Percentiles rank a stretch among this genome's conserved stretches.
phyloP scores from a whole-genome alignment of 2,113 vertebrate genomes.

The Centropristis striata region DNA sequence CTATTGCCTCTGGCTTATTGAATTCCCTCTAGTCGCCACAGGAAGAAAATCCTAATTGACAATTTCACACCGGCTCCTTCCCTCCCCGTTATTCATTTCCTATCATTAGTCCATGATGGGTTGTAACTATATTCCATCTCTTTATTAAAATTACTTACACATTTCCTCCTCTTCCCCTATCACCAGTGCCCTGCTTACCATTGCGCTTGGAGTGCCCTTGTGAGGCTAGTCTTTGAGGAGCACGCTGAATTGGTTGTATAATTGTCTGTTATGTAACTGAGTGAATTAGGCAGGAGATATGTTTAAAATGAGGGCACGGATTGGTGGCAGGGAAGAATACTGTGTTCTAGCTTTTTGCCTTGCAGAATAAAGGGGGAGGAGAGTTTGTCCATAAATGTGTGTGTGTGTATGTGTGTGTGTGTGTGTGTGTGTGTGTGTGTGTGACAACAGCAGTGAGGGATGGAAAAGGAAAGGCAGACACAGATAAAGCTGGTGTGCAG shows the following conservation, averaged over 20 bases:
- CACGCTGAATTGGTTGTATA: slow-evolving; percentile 78
- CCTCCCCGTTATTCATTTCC: slow-evolving; percentile 68
- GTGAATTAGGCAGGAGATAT: slow-evolving; percentile 78
- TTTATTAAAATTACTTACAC: slow-evolving; percentile 68
- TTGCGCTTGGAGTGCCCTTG: slow-evolving; percentile 70
- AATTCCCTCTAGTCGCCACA: slow-evolving; percentile 64
- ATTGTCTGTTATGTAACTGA: slow-evolving; percentile 80
- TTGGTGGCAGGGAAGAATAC: slow-evolving; percentile 63
- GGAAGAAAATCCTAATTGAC: slow-evolving; percentile 78
- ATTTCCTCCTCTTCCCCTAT: slow-evolving; percentile 41
- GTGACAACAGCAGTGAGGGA: slow-evolving; percentile 48
- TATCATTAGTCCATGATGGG: slow-evolving; percentile 70
- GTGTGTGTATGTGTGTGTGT: slow-evolving; percentile 23
- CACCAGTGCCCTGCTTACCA: slow-evolving; percentile 41
- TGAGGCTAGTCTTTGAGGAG: slow-evolving; percentile 69
- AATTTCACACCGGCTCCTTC: slow-evolving; percentile 70
- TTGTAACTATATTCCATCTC: slow-evolving; percentile 66
- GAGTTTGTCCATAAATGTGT: slow-evolving; percentile 32
- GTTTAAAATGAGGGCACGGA: slow-evolving; percentile 76
- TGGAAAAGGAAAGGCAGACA: slow-evolving; percentile 47
- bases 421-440: slow-evolving; percentile 15
- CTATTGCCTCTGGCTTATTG: slow-evolving; percentile 59
- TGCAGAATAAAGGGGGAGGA: slow-evolving; percentile 50
- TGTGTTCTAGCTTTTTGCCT: slow-evolving; percentile 58
- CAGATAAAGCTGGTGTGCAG: slow-evolving; percentile 55